Evolutionary conservation across 1,140 invertebrate genomes (phyloP).

Genomic region (Acyrthosiphon pisum): DNA sequence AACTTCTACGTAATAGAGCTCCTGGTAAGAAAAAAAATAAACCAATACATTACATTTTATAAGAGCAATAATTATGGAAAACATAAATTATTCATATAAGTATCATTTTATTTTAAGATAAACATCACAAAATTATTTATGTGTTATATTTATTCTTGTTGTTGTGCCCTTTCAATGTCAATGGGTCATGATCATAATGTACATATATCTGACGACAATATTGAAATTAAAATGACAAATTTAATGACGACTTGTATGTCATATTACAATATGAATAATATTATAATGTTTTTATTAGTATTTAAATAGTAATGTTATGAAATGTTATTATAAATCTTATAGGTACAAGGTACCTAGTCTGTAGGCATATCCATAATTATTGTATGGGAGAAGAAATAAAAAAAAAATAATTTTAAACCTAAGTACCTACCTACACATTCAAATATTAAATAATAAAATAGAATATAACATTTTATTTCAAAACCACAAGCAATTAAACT

Average conservation of each 20-base stretch:
- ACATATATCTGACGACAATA: neutral
- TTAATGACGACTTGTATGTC: neutral
- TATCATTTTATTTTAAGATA: neutral
- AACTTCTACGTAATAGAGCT: conserved; percentile 70
- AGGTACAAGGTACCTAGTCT: too few species aligned
- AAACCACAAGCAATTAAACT: too few species aligned
- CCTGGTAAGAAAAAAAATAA: conserved; percentile 54
- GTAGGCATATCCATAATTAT: too few species aligned
- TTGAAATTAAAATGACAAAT: conserved; percentile 30
- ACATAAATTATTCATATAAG: neutral
- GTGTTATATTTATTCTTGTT: conserved; percentile 38
- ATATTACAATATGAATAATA: neutral
- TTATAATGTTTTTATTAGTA: neutral
- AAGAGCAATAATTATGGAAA: neutral
- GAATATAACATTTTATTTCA: too few species aligned
- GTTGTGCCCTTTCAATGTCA: conserved; percentile 25
- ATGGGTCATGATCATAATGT: conserved; percentile 32
- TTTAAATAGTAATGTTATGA: neutral
- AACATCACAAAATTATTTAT: neutral
- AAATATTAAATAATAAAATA: too few species aligned
- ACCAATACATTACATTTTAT: conserved; percentile 3
- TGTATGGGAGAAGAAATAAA: too few species aligned
- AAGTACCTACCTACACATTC: too few species aligned
- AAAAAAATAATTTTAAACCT: too few species aligned
- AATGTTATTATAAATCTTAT: neutral